Evolutionary conservation across 2,113 vertebrate species (phyloP), one percentile per base, ranked within the genome.

Genomic region (Leptodactylus fuscus): DNA sequence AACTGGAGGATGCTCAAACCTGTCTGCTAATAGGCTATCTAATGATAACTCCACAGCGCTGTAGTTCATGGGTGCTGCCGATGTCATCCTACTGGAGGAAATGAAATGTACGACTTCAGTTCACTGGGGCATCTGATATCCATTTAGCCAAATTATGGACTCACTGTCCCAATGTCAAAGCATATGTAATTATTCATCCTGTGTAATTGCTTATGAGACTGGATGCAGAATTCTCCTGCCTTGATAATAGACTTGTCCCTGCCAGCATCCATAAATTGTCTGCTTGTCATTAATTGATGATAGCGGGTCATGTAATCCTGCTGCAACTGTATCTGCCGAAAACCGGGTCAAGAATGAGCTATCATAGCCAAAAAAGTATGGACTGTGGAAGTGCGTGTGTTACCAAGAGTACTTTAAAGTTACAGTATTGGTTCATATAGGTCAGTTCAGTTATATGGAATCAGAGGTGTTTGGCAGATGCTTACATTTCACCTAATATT

Each of bases 111-210:
- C 18, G 27, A 34, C 74, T 20, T 20, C 1, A 3, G 27, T 32
- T 76, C 74, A 32, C 15, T 9, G 16, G 27, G 44, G 48, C 74
- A 76, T 76, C 15, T 4, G 16, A 49, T 76, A 51, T 76, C 74
- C 74, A 48, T 76, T 76, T 51, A 76, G 44, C 29, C 44, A 76
- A 76, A 76, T 76, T 76, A 76, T 51, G 38, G 74, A 51, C 74
- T 76, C 73, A 8, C 27, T 76, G 27, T 27, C 73, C 46, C 48
- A 29, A 51, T 51, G 74, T 10, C 46, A 34, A 18, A 22, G 74
- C 48, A 8, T 12, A 51, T 76, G 29, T 51, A 76, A 76, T 76
- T 76, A 76, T 76, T 32, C 74, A 76, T 24, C 18, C 8, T 24
- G 16, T 76, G 48, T 76, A 76, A 76, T 76, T 76, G 74, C 46